A percentile compares a stretch with the other conserved stretches of the same genome.
phyloP scores from a whole-genome alignment of 2,113 vertebrate species.

The zebrafish (Danio rerio) region DNA sequence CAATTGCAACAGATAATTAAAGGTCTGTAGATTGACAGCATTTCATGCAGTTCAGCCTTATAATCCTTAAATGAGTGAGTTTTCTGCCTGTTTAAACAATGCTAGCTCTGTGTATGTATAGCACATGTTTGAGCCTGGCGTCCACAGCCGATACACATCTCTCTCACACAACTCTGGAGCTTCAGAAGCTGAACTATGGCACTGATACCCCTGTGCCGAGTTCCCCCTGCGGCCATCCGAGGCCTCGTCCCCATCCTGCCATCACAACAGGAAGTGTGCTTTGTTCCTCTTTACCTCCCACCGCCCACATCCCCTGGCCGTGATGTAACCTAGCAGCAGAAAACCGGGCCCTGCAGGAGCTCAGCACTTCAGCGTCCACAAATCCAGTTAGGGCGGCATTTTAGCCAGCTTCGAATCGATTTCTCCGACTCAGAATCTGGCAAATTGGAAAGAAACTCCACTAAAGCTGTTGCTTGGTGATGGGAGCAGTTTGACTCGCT shows the following conservation, averaged over 20 bases:
- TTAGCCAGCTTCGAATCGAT: conserved; percentile 49
- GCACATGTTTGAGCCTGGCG: background rate
- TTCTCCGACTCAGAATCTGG: conserved; percentile 55
- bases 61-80: no score
- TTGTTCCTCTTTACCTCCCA: conserved; percentile 60
- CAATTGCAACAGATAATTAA: no score
- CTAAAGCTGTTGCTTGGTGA: conserved; percentile 45
- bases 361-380: conserved; percentile 38
- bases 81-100: conserved; percentile 39
- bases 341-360: conserved; percentile 61
- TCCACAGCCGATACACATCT: background rate
- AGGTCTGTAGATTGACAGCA: no score
- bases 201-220: conserved; percentile 6
- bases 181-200: conserved; percentile 51
- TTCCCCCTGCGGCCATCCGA: conserved; percentile 31
- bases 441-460: conserved; percentile 52
- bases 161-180: conserved; percentile 29
- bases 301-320: conserved; percentile 62
- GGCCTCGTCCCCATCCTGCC: conserved; percentile 59
- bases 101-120: conserved; percentile 28
- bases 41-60: no score
- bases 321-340: conserved; percentile 73
- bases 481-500: conserved; percentile 6
- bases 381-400: conserved; percentile 50
- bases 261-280: conserved; percentile 71